Base-by-base conservation (phyloP, 2,888 invertebrate species). In the Pammene aurita region DNA sequence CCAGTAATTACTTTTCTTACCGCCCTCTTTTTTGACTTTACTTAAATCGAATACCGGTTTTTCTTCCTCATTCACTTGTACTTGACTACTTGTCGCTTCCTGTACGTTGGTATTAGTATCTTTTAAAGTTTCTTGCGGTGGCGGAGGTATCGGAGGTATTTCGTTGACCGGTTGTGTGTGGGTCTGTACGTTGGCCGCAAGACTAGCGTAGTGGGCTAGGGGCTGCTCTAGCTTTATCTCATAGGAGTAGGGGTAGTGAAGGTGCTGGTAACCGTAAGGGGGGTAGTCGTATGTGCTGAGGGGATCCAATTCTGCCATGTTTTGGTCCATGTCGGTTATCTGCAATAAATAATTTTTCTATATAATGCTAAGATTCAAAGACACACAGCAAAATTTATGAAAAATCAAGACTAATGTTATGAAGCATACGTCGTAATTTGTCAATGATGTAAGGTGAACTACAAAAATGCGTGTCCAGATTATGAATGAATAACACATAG, bases 291-390 rank as follows among this genome's bases (percentile, higher is more conserved):
- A 89, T 0, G 77, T 79, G 65, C 84, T 85, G 2, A 90, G 74
- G 0, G 90, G 90, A 46, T 90, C 90, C 0, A 87, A 61, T 4
- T 89, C 89, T 50, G 81, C 70, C 41, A 78, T 70, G 18, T 79
- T 77, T 42, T 71, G 66, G 42, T 82, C 84, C 85, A 85, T 82
- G 66, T 35, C 48, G 72, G 63, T 4, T 16, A 64, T 34, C 77
- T 78, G 77, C 7, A 69, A 69, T 7, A 26, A 52, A 50, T 2
- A 16, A 0, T 26, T n/a, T 5, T 38, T 48, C 7, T 38, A 9
- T 55, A 9, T 13, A 54, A 34, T 9, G 2, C 1, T 1, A 38
- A 9, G 9, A 38, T 38, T 6, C 26, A 26, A 26, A 26, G 26
- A 26, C 26, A 4, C 26, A 26, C 1, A 26, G 26, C 4, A 26